Base-by-base conservation (phyloP, 1,140 invertebrate species). In the Drosophila hydei region DNA sequence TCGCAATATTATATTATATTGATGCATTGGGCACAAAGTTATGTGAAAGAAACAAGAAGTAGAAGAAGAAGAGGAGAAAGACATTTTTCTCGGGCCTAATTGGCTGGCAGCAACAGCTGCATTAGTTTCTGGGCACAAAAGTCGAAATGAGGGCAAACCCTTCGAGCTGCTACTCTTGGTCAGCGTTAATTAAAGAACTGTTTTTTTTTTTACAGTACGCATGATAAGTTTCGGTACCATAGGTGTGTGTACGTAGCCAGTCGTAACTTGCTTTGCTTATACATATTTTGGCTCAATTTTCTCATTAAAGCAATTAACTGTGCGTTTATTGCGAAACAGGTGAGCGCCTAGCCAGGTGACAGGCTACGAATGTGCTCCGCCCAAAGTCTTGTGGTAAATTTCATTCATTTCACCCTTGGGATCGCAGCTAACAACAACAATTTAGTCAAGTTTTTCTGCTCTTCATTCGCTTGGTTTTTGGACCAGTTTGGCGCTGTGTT, bases 361-460 rank as follows among this genome's bases (percentile, higher is more conserved):
- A 84, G 64, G 9, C 21, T 51, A 70, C 62, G 74, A 69, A 68
- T 77, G 63, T 43, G 23, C 48, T 64, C 36, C 40, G 59, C 21
- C 48, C 65, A 16, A 14, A 12, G 27, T 16, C 47, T 38, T 42
- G 42, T 47, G 23, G 59, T 27, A 23, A 48, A 88, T 79, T 88
- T 83, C 42, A 88, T 88, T 83, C 42, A 88, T 81, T 88, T 76
- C 48, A 68, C 83, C 72, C 64, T 11, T 40, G 75, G 83, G 83
- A 81, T 11, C 33, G 40, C 33, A n/a, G 14, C 27, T 19, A 51
- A 52, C 47, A 56, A 48, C 5, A 42, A 52, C 55, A 77, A 63
- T 45, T 75, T 45, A 61, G 19, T 33, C 40, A 71, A 68, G 54
- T 43, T 59, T 58, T 51, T 61, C 42, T 12, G 25, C 11, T 12